Percentiles rank a stretch among this genome's conserved stretches.
phyloP scores from a whole-genome alignment of 2,888 invertebrate genomes.

The Drosophila cognata region DNA sequence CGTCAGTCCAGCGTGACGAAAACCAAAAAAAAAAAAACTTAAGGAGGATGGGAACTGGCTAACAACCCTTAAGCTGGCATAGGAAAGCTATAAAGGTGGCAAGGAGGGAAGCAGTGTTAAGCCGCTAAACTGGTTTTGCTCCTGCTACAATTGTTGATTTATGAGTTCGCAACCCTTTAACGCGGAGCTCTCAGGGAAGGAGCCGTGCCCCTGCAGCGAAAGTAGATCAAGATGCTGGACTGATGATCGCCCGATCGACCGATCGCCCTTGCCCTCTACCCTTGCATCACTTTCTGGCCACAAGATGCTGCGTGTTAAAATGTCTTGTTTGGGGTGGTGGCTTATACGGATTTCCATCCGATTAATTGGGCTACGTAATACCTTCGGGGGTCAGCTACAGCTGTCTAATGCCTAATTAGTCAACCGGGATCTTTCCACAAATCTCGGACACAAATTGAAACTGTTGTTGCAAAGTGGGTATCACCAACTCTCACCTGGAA shows the following conservation, averaged over 20 bases:
- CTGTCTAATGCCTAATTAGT: constrained; percentile 51
- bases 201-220: constrained; percentile 13
- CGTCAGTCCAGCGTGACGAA: constrained; percentile 38
- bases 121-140: constrained; percentile 67
- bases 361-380: constrained; percentile 50
- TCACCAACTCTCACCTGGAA: constrained; percentile 5
- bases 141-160: constrained; percentile 61
- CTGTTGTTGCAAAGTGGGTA: background rate
- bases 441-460: constrained; percentile 5
- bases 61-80: constrained; percentile 47
- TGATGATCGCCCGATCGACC: constrained; percentile 5
- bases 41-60: constrained; percentile 1
- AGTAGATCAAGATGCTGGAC: constrained; percentile 15
- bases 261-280: background rate
- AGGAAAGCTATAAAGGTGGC: background rate
- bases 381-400: constrained; percentile 28
- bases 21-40: background rate
- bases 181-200: background rate
- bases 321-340: constrained; percentile 40
- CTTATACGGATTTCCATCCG: constrained; percentile 50
- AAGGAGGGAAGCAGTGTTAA: constrained; percentile 47
- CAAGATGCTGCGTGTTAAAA: constrained; percentile 68
- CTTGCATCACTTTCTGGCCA: constrained; percentile 26
- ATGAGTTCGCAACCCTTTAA: constrained; percentile 61
- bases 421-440: constrained; percentile 1